Evolutionary conservation across 2,888 invertebrate genomes (phyloP).

Genomic region (Papilio gigon): DNA sequence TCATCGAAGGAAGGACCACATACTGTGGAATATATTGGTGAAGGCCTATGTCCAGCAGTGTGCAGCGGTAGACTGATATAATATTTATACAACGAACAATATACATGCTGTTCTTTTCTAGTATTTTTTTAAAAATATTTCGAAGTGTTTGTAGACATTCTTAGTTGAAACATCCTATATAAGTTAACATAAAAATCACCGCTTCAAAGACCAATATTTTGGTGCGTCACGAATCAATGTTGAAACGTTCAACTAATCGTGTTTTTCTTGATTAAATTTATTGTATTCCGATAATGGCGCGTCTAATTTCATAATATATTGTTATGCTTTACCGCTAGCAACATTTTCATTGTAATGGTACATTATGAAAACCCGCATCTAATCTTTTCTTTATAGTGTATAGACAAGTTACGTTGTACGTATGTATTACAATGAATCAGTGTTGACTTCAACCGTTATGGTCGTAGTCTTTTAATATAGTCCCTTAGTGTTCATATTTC

Average conservation of each 20-base stretch:
- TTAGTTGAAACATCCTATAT: not conserved
- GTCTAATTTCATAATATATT: slow-evolving; percentile 15
- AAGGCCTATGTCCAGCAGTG: too few relatives aligned
- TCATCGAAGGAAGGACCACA: too few relatives aligned
- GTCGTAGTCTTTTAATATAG: too few relatives aligned
- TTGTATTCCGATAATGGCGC: slow-evolving; percentile 14
- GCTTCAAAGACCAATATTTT: not conserved
- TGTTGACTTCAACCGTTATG: too few relatives aligned
- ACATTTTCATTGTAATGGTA: slow-evolving; percentile 1
- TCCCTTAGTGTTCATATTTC: too few relatives aligned
- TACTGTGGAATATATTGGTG: too few relatives aligned
- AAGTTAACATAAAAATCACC: not conserved
- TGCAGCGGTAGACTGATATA: too few relatives aligned
- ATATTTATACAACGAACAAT: too few relatives aligned
- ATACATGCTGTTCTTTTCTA: too few relatives aligned
- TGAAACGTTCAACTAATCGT: slow-evolving; percentile 19
- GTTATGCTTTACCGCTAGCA: slow-evolving; percentile 14
- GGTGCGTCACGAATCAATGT: slow-evolving; percentile 2
- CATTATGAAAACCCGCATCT: slow-evolving; percentile 6
- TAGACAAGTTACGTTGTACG: not conserved
- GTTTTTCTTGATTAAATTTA: slow-evolving; percentile 26
- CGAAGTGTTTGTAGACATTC: too few relatives aligned
- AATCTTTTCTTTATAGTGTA: not conserved
- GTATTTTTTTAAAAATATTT: too few relatives aligned
- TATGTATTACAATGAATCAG: not conserved